Evolutionary conservation across 1,140 invertebrate species (phyloP), one percentile per base, ranked within the genome.

Genomic region (Drosophila miranda): DNA sequence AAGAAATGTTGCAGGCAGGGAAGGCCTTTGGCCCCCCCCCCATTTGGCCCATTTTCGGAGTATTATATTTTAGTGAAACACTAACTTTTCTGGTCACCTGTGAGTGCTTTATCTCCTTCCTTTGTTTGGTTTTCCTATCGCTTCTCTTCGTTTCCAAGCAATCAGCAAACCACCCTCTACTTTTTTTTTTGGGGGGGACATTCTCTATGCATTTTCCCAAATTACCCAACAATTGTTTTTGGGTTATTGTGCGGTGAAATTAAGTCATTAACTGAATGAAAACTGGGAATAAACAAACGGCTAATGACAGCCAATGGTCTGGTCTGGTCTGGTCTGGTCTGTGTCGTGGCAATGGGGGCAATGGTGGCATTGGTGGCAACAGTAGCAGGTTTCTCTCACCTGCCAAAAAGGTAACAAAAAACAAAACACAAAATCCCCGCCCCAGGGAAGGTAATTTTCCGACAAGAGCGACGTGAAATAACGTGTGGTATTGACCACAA

Each of bases 401-500:
- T 87, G 81, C 64, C 58, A 38, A 53, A 74, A 74, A 38, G 34
- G 34, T 38, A 54, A 55, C 14, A 66, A 43, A 55, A 58, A 57
- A 8, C 50, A 48, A 19, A 43, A 50, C 26, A 19, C 19, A 19
- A 19, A 19, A 19, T 19, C 19, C 19, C 11, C 34, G 11, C 34
- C 34, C 34, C 8, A 13, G 34, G 44, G 53, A 73, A 52, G 58
- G 70, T 75, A 74, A 74, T 74, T 74, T 68, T 73, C 68, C 49
- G 59, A 55, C 55, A 75, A 57, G 73, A 75, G 55, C 51, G 73
- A 66, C 59, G 11, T 70, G 51, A 44, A 56, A 44, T 63, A 67
- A 23, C 68, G 44, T 74, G 55, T 77, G 68, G 77, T 86, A 84
- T 84, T 84, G 81, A 84, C 81, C 81, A 84, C 82, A 84, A 84